Conservation (phyloP, 2,888 invertebrate species). For the Suillia variegata region DNA sequence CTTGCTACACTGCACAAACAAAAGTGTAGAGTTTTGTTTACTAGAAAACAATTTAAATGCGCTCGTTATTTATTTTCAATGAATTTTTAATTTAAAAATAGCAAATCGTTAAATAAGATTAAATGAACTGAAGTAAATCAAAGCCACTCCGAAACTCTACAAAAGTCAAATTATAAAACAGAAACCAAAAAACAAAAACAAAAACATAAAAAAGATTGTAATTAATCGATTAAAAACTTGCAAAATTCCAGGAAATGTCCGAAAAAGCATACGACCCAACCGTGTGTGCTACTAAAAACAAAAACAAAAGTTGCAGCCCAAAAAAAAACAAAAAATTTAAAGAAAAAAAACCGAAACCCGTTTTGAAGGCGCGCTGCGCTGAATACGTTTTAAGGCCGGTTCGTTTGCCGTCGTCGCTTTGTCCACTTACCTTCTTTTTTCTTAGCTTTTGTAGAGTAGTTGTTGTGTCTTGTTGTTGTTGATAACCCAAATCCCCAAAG, state of each 20-base stretch:
- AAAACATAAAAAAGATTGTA: not conserved
- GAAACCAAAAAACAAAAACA: not conserved
- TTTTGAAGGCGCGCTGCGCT: slow-evolving; percentile 14
- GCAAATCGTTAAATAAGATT: no score
- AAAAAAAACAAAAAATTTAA: no score
- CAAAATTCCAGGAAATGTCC: slow-evolving; percentile 22
- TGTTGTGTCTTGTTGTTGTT: slow-evolving; percentile 17
- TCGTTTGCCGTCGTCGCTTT: not conserved
- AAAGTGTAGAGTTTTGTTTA: not conserved
- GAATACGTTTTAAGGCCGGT: slow-evolving; percentile 13
- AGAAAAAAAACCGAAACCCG: slow-evolving; percentile 13
- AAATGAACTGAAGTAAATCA: no score
- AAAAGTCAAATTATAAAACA: no score
- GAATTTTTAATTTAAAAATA: no score
- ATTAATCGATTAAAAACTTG: slow-evolving; percentile 17
- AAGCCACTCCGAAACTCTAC: no score
- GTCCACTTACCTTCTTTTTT: no score
- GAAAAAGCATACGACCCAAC: not conserved
- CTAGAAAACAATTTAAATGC: not conserved
- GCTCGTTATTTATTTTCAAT: no score
- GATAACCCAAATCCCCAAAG: slow-evolving; percentile 13
- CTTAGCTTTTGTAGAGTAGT: not conserved
- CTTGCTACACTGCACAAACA: slow-evolving; percentile 1
- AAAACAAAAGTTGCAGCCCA: no score
- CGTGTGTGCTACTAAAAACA: not conserved